Evolutionary conservation across 1,140 invertebrate species (phyloP).

Genomic region (Magallana angulata): DNA sequence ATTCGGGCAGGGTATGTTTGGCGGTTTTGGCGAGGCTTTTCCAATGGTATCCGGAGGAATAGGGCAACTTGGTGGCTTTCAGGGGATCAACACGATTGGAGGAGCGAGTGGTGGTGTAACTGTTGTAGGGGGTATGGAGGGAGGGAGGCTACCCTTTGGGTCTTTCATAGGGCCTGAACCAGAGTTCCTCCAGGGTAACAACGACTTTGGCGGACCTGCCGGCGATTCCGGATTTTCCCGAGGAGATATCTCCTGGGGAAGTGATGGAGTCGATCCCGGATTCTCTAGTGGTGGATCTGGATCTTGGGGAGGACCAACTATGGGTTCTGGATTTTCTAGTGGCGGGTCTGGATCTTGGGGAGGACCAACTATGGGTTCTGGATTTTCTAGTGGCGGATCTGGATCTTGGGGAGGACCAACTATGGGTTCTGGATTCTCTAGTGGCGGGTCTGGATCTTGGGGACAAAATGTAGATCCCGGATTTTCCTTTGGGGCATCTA

Average conservation of each 20-base stretch:
- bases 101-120: not conserved
- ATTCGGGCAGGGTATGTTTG: not conserved
- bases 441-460: not conserved
- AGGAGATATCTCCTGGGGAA: not conserved
- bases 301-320: not conserved
- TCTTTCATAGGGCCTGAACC: conserved; percentile 6
- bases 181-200: not conserved
- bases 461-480: not conserved
- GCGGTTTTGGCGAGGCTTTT: not conserved
- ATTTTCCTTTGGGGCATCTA: conserved; percentile 1
- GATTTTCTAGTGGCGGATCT: not conserved
- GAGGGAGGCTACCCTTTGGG: not conserved
- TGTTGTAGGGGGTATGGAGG: not conserved
- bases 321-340: not conserved
- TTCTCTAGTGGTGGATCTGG: not conserved
- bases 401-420: conserved; percentile 3
- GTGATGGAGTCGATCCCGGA: not conserved
- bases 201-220: not conserved
- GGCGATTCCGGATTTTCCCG: not conserved
- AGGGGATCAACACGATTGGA: not conserved
- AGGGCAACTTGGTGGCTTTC: not conserved
- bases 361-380: not conserved
- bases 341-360: not conserved
- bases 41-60: not conserved
- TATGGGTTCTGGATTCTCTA: not conserved